Base-by-base conservation (phyloP, 2,797 vertebrate species). In the Sebastes cheni region DNA sequence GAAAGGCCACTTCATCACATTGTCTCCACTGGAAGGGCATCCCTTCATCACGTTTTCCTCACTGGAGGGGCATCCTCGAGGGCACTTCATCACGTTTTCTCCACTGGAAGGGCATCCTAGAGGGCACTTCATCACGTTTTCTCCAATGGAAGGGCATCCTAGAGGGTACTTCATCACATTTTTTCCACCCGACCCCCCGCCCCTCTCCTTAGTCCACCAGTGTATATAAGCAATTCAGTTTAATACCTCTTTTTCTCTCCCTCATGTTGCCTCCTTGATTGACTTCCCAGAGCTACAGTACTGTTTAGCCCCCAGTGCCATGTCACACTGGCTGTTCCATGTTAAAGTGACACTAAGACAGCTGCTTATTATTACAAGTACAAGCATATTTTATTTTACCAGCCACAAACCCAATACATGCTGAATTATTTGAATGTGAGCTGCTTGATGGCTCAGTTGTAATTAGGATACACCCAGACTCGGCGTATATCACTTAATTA, bases 41-140 rank as follows among this genome's bases (percentile, higher is more conserved):
- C 34, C 0, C 34, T 36, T 36, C 34, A 36, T 36, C 34, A 36
- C 11, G 0, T 36, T 36, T 36, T 36, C 34, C 1, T 0, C 11
- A 2, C 4, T 0, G 34, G 34, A 36, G 1, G 11, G 11, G 34
- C 34, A 36, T 12, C 34, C 0, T 34, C 0, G 32, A 34, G 32
- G 9, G 32, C 9, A 34, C 4, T 36, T 36, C 11, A 36, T 36
- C 4, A 36, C 11, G 0, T 36, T 39, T 42, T 42, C 39, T 1
- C 1, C 39, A 2, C 2, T 1, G 39, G 39, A 42, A 14, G 13
- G 2, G 13, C 39, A 42, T 1, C 39, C 0, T 14, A 2, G 13
- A 39, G 13, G 36, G 4, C 36, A 14, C 0, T 42, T 42, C 39
- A 42, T 42, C 0, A 39, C 36, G 0, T 39, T 39, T 14, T 39